Base-by-base conservation (phyloP, 30 jellyfish, hydroid and myxozoan genomes). In the Clytia hemisphaerica region DNA sequence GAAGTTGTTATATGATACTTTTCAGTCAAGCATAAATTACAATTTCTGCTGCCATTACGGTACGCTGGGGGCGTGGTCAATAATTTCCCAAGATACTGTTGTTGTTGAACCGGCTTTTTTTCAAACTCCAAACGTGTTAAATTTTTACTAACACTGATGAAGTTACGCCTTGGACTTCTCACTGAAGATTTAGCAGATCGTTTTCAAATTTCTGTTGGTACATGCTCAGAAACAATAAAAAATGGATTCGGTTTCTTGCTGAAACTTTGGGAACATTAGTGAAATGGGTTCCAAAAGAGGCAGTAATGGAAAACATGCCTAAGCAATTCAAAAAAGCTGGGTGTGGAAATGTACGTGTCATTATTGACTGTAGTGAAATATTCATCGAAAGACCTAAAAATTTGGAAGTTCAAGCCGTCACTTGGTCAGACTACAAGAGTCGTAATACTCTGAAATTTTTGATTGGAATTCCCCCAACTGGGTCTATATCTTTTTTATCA, bases 371-470 rank as follows among this genome's bases (percentile, higher is more conserved):
- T 57, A 14, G 77, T 19, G 85, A 78, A 57, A 35, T 67, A 6
- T 67, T 5, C 48, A 67, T 66, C 19, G 84, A 78, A 58, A 32
- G 92, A 53, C 68, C 92, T 22, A 78, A 78, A 35, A 66, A 77
- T 19, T 44, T 66, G n/a, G 47, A 51, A 24, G 78, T n/a, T 36
- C 83, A 78, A 67, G 78, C 84, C 18, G 69, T 71, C 34, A 61
- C 87, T 19, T 78, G 84, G 92, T 78, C 92, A 34, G 84, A 78
- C 14, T 66, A 67, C 37, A 66, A 78, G 37, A 61, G 67, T 62
- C 87, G 61, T 62, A 75, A 75, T 47, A 75, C 87, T 4, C n/a
- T 75, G 26, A 75, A 75, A 49, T 67, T 75, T 45, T 58, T 75
- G 37, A 55, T 75, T 37, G 82, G 50, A 34, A 61, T 75, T 32